Percentiles rank a stretch among this genome's conserved stretches.
Conservation (phyloP, 2,113 vertebrate genomes). For the Pholis gunnellus region DNA sequence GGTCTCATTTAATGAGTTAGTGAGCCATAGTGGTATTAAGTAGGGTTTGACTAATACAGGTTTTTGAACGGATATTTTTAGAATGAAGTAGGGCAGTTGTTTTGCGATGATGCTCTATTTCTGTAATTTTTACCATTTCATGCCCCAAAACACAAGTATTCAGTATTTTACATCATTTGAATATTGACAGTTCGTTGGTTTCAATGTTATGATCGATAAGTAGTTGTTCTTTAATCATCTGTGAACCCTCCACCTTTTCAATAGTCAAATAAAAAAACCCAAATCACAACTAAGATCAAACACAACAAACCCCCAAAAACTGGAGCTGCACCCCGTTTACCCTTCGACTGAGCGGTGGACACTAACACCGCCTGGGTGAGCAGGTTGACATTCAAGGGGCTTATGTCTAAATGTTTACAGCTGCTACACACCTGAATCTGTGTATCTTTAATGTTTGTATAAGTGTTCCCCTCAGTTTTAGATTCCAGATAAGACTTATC, state of each 20-base stretch:
- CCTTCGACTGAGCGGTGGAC: not conserved
- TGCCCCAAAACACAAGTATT: not conserved
- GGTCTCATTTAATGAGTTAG: constrained; percentile 70
- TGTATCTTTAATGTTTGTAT: constrained; percentile 27
- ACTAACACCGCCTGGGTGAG: not conserved
- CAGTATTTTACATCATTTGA: not conserved
- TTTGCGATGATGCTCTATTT: constrained; percentile 9
- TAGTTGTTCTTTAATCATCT: not conserved
- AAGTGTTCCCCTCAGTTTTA: constrained; percentile 42
- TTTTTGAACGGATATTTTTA: constrained; percentile 49
- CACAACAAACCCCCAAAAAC: too few relatives aligned
- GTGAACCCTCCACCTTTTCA: not conserved
- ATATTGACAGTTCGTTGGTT: not conserved
- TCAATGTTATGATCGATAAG: not conserved
- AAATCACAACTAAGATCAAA: not conserved
- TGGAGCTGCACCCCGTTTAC: not conserved
- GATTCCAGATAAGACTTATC: constrained; percentile 45
- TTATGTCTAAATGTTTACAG: constrained; percentile 17
- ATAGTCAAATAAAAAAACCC: not conserved
- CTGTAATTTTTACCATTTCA: not conserved
- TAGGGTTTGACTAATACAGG: constrained; percentile 57
- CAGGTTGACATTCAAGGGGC: constrained; percentile 6
- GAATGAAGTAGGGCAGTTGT: constrained; percentile 7
- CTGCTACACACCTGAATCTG: constrained; percentile 15
- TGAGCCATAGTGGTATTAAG: constrained; percentile 57